Percentiles rank a stretch among this genome's conserved stretches.
Conservation (phyloP, 2,113 vertebrate species). For the Apteryx mantelli region DNA sequence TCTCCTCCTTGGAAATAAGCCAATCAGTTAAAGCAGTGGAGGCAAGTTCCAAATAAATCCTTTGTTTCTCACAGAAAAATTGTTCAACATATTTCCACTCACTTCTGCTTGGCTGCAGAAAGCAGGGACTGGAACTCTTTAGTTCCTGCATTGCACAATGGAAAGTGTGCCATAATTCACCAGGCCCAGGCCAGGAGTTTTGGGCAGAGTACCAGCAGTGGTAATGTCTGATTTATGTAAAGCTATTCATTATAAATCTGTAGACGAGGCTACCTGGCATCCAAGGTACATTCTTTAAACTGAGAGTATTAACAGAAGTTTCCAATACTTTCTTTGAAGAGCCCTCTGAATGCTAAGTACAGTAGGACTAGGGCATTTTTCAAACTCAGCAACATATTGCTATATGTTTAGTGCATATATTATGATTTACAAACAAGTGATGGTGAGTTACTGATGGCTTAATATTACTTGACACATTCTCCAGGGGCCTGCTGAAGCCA, state of each 20-base stretch:
- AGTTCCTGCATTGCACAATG: constrained; percentile 46
- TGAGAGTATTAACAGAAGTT: constrained; percentile 19
- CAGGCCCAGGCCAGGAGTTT: not conserved
- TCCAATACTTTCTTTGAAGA: constrained; percentile 31
- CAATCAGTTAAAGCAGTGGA: not conserved
- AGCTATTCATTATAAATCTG: constrained; percentile 28
- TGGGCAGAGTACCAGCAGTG: not conserved
- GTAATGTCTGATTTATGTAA: constrained; percentile 34
- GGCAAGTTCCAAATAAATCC: not conserved
- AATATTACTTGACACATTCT: not conserved
- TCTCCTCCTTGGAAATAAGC: not conserved
- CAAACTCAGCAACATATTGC: not conserved
- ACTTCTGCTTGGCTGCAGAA: constrained; percentile 7
- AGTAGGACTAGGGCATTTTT: not conserved
- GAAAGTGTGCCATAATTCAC: constrained; percentile 49
- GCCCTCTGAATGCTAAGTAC: not conserved
- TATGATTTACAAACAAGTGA: not conserved
- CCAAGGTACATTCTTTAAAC: not conserved
- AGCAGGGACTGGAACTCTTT: not conserved
- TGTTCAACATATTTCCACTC: not conserved
- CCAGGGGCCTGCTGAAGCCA: not conserved
- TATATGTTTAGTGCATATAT: not conserved
- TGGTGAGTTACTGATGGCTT: not conserved
- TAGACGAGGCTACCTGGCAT: constrained; percentile 13
- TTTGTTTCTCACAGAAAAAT: not conserved